Percentiles rank a stretch among this genome's conserved stretches.
These are phyloP conservation scores for Heliocidaris erythrogramma DNA, from an alignment of 35 echinoderm and acorn worm species.

Conservation along the genomic window DNA sequence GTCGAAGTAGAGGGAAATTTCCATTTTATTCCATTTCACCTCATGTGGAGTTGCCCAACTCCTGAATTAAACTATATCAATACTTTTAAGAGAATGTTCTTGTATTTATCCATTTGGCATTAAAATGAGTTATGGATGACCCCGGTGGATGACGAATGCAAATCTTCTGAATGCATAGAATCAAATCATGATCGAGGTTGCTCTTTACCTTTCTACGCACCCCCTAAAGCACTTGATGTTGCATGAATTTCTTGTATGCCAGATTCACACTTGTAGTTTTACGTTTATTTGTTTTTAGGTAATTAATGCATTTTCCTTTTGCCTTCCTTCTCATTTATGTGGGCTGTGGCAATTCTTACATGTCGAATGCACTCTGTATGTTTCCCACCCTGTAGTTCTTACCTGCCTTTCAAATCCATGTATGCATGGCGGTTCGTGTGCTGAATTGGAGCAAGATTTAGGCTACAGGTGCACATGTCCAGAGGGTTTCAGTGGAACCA, in stretches of 20 bases:
- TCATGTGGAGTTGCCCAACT: no score
- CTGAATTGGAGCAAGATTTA: not conserved
- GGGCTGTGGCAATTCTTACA: not conserved
- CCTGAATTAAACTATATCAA: no score
- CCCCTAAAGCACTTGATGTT: not conserved
- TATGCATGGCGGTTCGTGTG: not conserved
- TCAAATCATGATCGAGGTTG: no score
- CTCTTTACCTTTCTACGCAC: not conserved
- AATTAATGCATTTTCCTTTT: not conserved
- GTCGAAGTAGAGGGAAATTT: no score
- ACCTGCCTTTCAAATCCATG: slow-evolving; percentile 44
- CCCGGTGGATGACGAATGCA: no score
- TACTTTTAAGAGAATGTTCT: no score
- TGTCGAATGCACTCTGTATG: not conserved
- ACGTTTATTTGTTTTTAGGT: not conserved
- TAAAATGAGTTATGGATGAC: no score
- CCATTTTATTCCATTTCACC: no score
- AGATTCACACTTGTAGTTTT: not conserved
- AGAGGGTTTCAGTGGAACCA: slow-evolving; percentile 37
- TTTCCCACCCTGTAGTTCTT: not conserved
- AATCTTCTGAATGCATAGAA: no score
- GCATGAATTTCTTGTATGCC: not conserved
- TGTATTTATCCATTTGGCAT: no score
- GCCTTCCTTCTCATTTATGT: not conserved
- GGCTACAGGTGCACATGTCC: slow-evolving; percentile 42